Conservation (phyloP, 2,888 invertebrate species). For the Ditula angustiorana region DNA sequence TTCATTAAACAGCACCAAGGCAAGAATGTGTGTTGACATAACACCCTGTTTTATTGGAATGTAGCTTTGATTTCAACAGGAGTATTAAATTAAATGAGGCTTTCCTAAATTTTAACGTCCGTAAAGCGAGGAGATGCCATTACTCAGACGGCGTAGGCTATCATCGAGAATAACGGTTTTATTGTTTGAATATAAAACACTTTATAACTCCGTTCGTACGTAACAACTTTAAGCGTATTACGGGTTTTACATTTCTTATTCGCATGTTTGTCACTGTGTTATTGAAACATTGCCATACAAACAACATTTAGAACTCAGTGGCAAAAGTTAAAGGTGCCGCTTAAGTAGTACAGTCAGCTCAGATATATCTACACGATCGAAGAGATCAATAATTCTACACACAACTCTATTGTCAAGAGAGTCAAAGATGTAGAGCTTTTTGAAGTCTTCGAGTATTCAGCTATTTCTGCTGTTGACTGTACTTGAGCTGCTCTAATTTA, state of each 20-base stretch:
- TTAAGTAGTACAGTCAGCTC: no score
- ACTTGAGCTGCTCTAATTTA: no score
- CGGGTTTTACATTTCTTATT: slow-evolving; percentile 9
- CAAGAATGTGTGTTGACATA: slow-evolving; percentile 7
- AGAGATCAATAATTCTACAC: no score
- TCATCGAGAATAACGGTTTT: slow-evolving; percentile 76
- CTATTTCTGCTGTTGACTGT: no score
- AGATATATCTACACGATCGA: no score
- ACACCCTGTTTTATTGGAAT: slow-evolving; percentile 25
- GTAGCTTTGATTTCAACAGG: slow-evolving; percentile 51
- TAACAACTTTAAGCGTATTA: slow-evolving; percentile 35
- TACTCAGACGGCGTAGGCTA: slow-evolving; percentile 72
- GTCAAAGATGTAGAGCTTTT: no score
- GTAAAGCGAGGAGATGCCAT: slow-evolving; percentile 73
- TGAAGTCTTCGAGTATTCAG: no score
- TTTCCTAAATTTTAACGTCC: slow-evolving; percentile 73
- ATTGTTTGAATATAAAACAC: slow-evolving; percentile 79
- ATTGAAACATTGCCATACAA: not conserved
- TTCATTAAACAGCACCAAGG: not conserved
- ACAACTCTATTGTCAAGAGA: no score
- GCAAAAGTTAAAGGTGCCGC: not conserved
- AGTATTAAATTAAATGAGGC: slow-evolving; percentile 70
- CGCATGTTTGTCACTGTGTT: not conserved
- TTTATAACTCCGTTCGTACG: slow-evolving; percentile 61
- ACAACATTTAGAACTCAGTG: not conserved